These are phyloP conservation scores for Otis tarda DNA, from an alignment of 2,113 vertebrate genomes.

Conservation along the genomic window DNA sequence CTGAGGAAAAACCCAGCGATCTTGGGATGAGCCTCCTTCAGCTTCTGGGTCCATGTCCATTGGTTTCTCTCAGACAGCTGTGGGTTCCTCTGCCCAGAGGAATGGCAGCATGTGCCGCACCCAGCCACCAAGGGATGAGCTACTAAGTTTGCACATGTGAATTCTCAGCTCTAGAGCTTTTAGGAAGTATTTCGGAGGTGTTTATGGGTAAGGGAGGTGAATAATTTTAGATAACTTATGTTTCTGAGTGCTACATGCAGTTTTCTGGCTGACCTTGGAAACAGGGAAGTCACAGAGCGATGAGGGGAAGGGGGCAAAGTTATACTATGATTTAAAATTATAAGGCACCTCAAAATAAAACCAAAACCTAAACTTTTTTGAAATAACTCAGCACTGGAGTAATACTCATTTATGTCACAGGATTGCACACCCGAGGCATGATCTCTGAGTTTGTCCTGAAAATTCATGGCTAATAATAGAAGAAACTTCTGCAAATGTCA, in stretches of 20 bases:
- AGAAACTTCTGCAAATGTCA: neutral
- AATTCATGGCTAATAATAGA: neutral
- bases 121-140: neutral
- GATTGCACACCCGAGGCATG: neutral
- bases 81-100: neutral
- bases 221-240: neutral
- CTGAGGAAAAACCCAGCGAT: neutral
- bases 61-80: neutral
- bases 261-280: neutral
- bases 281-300: neutral
- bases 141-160: neutral
- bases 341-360: neutral
- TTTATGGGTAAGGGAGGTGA: neutral
- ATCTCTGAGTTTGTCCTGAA: neutral
- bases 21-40: neutral
- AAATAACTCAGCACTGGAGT: neutral
- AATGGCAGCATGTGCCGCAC: fast-evolving
- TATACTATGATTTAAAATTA: neutral
- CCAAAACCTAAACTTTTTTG: neutral
- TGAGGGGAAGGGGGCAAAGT: neutral
- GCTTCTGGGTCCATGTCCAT: neutral
- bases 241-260: neutral
- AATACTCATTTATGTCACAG: neutral
- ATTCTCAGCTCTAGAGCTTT: neutral
- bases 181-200: neutral